Conservation (phyloP, 2,797 vertebrate species). For the Ceyx erithaca region DNA sequence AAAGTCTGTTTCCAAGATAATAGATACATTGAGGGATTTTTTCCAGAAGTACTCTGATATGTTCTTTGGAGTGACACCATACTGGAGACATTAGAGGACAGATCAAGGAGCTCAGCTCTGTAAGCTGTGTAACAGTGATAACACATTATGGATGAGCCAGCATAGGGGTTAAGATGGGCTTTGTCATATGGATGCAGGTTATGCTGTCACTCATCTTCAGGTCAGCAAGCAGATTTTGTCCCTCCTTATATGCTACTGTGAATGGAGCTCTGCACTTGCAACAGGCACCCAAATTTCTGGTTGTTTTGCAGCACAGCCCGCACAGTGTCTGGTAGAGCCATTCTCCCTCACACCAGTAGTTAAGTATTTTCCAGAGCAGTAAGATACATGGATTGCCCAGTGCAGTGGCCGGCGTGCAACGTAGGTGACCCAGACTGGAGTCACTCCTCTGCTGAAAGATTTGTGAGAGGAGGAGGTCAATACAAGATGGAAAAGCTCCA, state of each 20-base stretch:
- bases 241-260: not conserved
- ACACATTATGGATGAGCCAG: not conserved
- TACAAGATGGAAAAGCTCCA: not conserved
- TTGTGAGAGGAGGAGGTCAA: not conserved
- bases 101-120: not conserved
- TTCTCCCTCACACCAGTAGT: not conserved
- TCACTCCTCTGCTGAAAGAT: not conserved
- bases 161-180: not conserved
- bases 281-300: not conserved
- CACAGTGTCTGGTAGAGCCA: not conserved
- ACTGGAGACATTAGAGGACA: not conserved
- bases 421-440: not conserved
- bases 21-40: not conserved
- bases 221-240: not conserved
- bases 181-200: not conserved
- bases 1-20: not conserved
- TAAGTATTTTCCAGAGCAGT: not conserved
- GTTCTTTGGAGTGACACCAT: not conserved
- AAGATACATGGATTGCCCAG: not conserved
- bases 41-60: not conserved
- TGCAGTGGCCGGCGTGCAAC: not conserved
- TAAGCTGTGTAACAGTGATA: not conserved
- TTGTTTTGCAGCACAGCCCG: not conserved
- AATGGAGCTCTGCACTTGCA: not conserved
- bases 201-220: not conserved